Evolutionary conservation across 2,797 vertebrate genomes (phyloP), one percentile per base, ranked within the genome.

Genomic region (Cyprinodon diabolis): DNA sequence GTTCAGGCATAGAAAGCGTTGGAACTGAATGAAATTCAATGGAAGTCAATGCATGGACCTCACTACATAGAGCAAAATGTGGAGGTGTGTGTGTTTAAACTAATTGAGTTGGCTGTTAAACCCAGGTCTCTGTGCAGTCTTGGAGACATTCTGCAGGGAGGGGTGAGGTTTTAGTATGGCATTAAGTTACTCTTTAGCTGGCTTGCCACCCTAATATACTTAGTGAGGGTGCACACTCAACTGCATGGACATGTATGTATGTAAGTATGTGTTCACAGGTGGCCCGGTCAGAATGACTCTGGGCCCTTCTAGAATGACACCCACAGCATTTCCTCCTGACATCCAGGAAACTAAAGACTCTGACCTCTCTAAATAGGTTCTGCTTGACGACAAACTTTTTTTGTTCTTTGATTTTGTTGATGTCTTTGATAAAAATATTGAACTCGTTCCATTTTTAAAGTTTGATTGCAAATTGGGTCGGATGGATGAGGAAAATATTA

Each of bases 71-170:
- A 43, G 40, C 40, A 43, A 43, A 43, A 5, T 35, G 25, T 8
- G 35, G 11, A 17, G 10, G 35, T 40, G 58, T 21, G 37, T 6
- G 19, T 43, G 17, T 65, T 55, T n/a, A 86, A 88, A 91, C 83
- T 93, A 92, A 92, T 92, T 92, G 91, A 87, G 87, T 84, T 91
- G 90, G 79, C 89, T 90, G 93, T 93, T 86, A 91, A 92, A 94
- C 87, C 66, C 43, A 83, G 75, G 83, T 83, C 90, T 87, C 80
- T 93, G 91, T 89, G 86, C 72, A 72, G 80, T 81, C 81, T 81
- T 77, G 65, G 56, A 84, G 74, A 60, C 54, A 37, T 79, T 77
- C 74, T 86, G 77, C 68, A 76, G 84, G 83, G 86, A 4, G 62
- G 62, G 62, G 62, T 45, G 62, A 45, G 45, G 40, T 21, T 45